Evolutionary conservation across 2,888 invertebrate species (phyloP), one percentile per base, ranked within the genome.

Genomic region (Lithophane semibrunnea): DNA sequence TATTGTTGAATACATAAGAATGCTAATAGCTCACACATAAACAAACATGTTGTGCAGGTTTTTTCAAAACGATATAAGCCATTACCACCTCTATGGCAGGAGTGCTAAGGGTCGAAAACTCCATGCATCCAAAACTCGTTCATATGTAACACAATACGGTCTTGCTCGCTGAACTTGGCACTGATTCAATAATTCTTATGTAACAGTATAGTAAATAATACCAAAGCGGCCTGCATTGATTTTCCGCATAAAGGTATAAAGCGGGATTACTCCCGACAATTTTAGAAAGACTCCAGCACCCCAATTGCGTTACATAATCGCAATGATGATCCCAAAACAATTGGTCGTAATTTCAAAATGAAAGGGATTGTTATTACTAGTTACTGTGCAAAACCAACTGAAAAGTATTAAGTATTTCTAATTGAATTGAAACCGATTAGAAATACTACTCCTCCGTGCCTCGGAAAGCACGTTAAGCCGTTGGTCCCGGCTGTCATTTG

Each of bases 81-180:
- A 85, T 70, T 66, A 18, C 7, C n/a, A 52, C n/a, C 24, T 52
- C 9, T 85, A 60, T 44, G 16, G 0, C 2, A 1, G 5, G 5
- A 1, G 0, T 10, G 7, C 4, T 29, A 64, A 66, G 24, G 29
- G 21, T 64, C 54, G 44, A 70, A 73, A 75, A 70, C 58, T 37
- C 63, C 24, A 24, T 70, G 44, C 37, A n/a, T 47, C 3, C n/a
- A 13, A 13, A 49, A 63, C 24, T 72, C 64, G 12, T 52, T 42
- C 37, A 63, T 68, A 65, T 63, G 37, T 74, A 56, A 63, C 47
- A 69, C 18, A 47, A 44, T 52, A 49, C 24, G 16, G n/a, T 63
- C 12, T 54, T 74, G 64, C 67, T n/a, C 61, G 69, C 56, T 84
- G 86, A 86, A 84, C 84, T 84, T 84, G 84, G 84, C 86, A 70